Conservation (phyloP, 2,888 invertebrate species). For the Bibio marci region DNA sequence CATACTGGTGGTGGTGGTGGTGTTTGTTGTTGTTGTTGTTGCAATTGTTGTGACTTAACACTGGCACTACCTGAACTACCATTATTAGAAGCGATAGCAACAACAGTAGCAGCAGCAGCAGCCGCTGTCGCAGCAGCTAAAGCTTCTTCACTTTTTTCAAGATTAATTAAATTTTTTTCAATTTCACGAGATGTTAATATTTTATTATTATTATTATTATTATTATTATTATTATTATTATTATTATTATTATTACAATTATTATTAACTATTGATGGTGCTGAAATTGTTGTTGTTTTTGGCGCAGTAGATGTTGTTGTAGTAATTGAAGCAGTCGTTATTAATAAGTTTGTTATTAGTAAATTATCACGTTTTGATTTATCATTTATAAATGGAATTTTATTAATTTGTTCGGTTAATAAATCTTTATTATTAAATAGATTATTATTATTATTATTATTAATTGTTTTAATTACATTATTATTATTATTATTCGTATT, state of each 20-base stretch:
- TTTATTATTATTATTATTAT: background rate
- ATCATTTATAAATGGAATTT: background rate
- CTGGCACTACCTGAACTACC: no score
- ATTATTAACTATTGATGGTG: conserved; percentile 6
- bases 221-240: background rate
- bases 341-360: background rate
- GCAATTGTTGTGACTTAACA: background rate
- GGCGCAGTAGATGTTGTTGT: background rate
- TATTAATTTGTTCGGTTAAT: no score
- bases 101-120: conserved; percentile 16
- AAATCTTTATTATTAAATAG: no score
- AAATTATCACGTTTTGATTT: conserved; percentile 1
- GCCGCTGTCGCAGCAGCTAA: conserved; percentile 18
- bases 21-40: no score
- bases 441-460: conserved; percentile 1
- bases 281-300: background rate
- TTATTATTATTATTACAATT: background rate
- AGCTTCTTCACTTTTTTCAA: conserved; percentile 38
- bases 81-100: background rate
- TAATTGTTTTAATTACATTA: no score
- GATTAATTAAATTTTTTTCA: conserved; percentile 51
- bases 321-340: background rate
- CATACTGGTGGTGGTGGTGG: no score
- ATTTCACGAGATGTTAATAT: conserved; percentile 41
- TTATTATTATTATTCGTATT: background rate